A percentile compares a stretch with the other conserved stretches of the same genome.
Conservation (phyloP, 2,113 vertebrate genomes). For the Girardinichthys multiradiatus region DNA sequence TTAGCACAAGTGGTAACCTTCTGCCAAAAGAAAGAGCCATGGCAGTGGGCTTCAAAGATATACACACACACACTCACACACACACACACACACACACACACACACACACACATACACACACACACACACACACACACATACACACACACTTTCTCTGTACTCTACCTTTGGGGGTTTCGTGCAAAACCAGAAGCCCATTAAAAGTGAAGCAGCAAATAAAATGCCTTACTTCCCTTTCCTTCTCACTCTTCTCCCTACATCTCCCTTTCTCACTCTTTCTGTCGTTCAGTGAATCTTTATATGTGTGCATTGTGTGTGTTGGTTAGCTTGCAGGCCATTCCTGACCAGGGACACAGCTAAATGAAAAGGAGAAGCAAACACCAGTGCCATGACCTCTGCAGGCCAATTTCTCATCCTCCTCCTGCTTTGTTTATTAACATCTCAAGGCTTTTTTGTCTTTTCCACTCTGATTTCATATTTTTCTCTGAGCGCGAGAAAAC, state of each 20-base stretch:
- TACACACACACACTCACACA: conserved; percentile 30
- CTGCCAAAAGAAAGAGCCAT: conserved; percentile 55
- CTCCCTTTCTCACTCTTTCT: conserved; percentile 49
- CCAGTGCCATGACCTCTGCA: conserved; percentile 65
- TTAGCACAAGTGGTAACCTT: conserved; percentile 67
- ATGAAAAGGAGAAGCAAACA: conserved; percentile 67
- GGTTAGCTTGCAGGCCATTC: conserved; percentile 63
- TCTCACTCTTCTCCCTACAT: conserved; percentile 62
- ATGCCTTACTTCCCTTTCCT: conserved; percentile 72
- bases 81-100: background rate
- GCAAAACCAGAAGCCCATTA: conserved; percentile 70
- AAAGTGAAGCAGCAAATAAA: conserved; percentile 74
- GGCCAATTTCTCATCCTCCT: conserved; percentile 66
- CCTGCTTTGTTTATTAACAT: conserved; percentile 76
- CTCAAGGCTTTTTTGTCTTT: conserved; percentile 69
- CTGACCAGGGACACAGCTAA: conserved; percentile 65
- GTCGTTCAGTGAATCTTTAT: conserved; percentile 41
- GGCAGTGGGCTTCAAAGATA: conserved; percentile 30
- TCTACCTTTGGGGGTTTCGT: conserved; percentile 75
- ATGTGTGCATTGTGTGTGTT: conserved; percentile 24
- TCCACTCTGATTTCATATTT: conserved; percentile 72
- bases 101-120: too few species aligned
- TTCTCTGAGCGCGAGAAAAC: conserved; percentile 64
- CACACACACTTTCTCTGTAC: conserved; percentile 56
- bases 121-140: conserved; percentile 27